phyloP scores from a whole-genome alignment of 2,797 vertebrate species.

The Tadarida brasiliensis region DNA sequence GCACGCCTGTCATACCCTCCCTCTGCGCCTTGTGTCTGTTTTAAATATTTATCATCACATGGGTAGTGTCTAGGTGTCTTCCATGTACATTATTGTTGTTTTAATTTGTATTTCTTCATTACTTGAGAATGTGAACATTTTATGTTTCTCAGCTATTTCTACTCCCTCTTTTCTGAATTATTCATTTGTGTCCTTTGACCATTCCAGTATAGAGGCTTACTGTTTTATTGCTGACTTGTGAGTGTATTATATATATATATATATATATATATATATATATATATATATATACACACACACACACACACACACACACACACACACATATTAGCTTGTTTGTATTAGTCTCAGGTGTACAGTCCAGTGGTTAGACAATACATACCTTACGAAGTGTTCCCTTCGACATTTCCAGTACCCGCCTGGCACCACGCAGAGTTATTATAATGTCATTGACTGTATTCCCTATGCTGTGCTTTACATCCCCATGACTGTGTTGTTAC shows the following conservation, averaged over 20 bases:
- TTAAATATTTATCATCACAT: neutral
- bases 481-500: fast-evolving
- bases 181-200: neutral
- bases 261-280: too few relatives aligned
- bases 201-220: neutral
- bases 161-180: neutral
- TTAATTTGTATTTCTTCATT: neutral
- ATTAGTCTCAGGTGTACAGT: neutral
- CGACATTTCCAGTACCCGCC: neutral
- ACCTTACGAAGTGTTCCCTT: neutral
- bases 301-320: too few relatives aligned
- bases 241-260: neutral
- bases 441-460: fast-evolving
- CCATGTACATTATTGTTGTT: neutral
- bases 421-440: neutral
- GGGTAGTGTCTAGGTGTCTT: neutral
- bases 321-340: neutral
- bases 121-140: neutral
- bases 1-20: neutral
- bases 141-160: neutral
- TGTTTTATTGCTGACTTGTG: neutral
- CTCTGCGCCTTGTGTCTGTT: neutral
- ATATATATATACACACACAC: too few relatives aligned
- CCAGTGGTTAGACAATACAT: neutral
- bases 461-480: neutral